These are phyloP conservation scores for Chydorus sphaericus DNA, from an alignment of 2,888 invertebrate species.

Conservation along the genomic window DNA sequence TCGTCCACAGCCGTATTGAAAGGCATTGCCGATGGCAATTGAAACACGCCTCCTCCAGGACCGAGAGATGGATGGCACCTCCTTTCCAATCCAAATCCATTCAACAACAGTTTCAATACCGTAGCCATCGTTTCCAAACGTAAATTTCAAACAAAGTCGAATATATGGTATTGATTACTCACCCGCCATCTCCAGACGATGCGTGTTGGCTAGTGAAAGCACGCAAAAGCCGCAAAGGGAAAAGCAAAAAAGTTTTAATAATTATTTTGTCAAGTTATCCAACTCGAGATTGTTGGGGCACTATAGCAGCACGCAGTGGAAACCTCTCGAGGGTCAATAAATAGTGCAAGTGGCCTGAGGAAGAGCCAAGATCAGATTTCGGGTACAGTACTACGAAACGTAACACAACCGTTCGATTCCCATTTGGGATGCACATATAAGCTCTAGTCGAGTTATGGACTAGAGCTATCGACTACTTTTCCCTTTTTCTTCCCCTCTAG, in stretches of 20 bases:
- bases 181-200: conserved; percentile 5
- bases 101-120: background rate
- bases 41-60: background rate
- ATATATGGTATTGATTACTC: conserved; percentile 5
- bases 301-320: too few species aligned
- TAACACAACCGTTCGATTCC: too few species aligned
- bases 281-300: too few species aligned
- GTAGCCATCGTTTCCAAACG: background rate
- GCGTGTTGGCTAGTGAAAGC: background rate
- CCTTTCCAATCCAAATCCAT: background rate
- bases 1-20: background rate
- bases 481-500: too few species aligned
- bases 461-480: too few species aligned
- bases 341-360: too few species aligned
- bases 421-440: too few species aligned
- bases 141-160: background rate
- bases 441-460: too few species aligned
- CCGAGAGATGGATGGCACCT: background rate
- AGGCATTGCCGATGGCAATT: background rate
- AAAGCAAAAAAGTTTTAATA: background rate
- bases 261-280: too few species aligned
- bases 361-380: too few species aligned
- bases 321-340: too few species aligned
- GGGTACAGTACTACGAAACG: too few species aligned
- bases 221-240: background rate